These are phyloP conservation scores for Laticauda colubrina DNA, from an alignment of 2,113 vertebrate genomes.

Conservation along the genomic window DNA sequence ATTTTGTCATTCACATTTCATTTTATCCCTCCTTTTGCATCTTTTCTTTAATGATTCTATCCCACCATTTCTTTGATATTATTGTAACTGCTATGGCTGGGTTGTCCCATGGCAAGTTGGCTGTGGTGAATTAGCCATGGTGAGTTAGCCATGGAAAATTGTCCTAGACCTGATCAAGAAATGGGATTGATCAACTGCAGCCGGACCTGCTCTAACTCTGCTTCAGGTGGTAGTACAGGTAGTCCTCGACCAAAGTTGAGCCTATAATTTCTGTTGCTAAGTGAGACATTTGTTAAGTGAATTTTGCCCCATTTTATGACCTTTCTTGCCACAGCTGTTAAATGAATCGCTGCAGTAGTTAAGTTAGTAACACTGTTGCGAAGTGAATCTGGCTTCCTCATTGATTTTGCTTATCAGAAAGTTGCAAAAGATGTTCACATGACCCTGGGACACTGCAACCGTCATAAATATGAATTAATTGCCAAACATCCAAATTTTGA, in stretches of 20 bases:
- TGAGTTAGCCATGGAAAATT: not conserved
- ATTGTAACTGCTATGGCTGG: not conserved
- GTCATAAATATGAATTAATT: not conserved
- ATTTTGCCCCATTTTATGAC: not conserved
- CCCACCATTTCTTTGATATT: not conserved
- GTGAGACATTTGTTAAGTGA: not conserved
- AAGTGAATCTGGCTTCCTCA: not conserved
- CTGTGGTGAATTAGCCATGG: too few species aligned
- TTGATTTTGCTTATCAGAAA: not conserved
- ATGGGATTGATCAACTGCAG: not conserved
- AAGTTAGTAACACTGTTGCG: not conserved
- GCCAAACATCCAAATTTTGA: not conserved
- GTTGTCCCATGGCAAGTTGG: not conserved
- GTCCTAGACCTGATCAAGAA: not conserved
- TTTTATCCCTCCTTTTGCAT: too few species aligned
- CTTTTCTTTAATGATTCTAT: not conserved
- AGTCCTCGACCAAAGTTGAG: not conserved
- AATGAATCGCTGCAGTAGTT: not conserved
- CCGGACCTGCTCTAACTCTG: not conserved
- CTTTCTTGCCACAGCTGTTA: not conserved
- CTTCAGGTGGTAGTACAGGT: not conserved
- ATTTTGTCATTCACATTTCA: too few species aligned
- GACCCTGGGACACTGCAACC: not conserved
- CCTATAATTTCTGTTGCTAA: not conserved
- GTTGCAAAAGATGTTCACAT: not conserved